Base-by-base conservation (phyloP, 2,888 invertebrate species). In the Melangyna quadrimaculata region DNA sequence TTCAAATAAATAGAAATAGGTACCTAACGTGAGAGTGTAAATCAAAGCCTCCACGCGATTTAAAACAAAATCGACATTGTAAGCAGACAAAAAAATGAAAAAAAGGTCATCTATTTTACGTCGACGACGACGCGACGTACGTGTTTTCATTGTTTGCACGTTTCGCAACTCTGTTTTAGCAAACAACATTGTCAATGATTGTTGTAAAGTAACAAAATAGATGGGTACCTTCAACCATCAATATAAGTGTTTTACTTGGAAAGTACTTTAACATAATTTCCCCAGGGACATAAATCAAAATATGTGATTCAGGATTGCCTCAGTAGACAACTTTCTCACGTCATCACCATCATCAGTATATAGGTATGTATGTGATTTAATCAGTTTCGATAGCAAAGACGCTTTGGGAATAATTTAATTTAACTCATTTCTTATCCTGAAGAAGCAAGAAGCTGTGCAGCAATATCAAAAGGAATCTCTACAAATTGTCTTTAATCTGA, bases 201-300 rank as follows among this genome's bases (percentile, higher is more conserved):
- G 12, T 37, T 37, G 32, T 12, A 57, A 12, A 29, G 55, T 17
- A 32, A 57, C 7, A 57, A 19, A 35, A 35, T 32, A 35, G 1
- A 57, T 12, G n/a, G 14, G n/a, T 5, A 7, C 14, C 0, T 5
- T 45, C 22, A 12, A 22, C 4, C 22, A 48, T 22, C 5, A 0
- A 29, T 19, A 5, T 7, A 37, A 35, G 22, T 22, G 22, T 22
- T 35, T 35, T 59, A 59, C 14, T 14, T n/a, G 19, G 8, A 35
- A 24, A 59, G 59, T 37, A 59, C 37, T 37, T 32, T 10, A 35
- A 7, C 3, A 53, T 40, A 32, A 51, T 61, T 61, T 61, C 27
- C 22, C 40, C 19, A 17, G 61, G 32, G 53, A 55, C 55, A 74
- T 80, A 43, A 61, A 69, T 79, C 74, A 74, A 45, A 35, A 69